A percentile compares a stretch with the other conserved stretches of the same genome.
These are phyloP conservation scores for Thereva unica DNA, from an alignment of 2,888 invertebrate species.

Conservation along the genomic window DNA sequence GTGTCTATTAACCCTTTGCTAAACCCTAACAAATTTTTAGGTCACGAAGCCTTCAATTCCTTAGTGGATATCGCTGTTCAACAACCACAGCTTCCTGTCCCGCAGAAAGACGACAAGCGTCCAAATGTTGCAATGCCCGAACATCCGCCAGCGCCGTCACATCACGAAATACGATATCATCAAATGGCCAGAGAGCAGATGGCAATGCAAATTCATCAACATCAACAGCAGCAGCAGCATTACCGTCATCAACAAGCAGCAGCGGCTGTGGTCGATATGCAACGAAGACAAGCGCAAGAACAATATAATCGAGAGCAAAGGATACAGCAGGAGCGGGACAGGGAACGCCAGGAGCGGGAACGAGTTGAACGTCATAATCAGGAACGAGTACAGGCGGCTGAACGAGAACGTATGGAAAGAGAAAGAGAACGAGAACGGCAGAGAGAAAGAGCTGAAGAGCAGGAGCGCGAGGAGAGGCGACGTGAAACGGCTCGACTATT, in stretches of 20 bases:
- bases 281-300: slow-evolving; percentile 47
- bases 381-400: slow-evolving; percentile 50
- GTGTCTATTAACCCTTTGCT: too few species aligned
- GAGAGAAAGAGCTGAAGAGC: slow-evolving; percentile 39
- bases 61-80: slow-evolving; percentile 91
- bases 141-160: slow-evolving; percentile 47
- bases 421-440: slow-evolving; percentile 46
- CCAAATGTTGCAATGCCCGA: slow-evolving; percentile 46
- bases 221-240: slow-evolving; percentile 50
- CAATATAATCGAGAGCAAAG: slow-evolving; percentile 46
- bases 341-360: slow-evolving; percentile 51
- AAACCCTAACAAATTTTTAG: slow-evolving; percentile 50
- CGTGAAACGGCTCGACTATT: slow-evolving; percentile 44
- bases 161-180: slow-evolving; percentile 55
- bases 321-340: slow-evolving; percentile 54
- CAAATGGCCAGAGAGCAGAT: slow-evolving; percentile 62
- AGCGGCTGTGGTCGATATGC: slow-evolving; percentile 48
- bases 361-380: slow-evolving; percentile 52
- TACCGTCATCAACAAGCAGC: slow-evolving; percentile 49
- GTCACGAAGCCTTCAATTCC: slow-evolving; percentile 85
- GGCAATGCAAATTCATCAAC: slow-evolving; percentile 57
- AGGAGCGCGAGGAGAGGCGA: slow-evolving; percentile 49
- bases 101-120: slow-evolving; percentile 60
- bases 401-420: slow-evolving; percentile 49
- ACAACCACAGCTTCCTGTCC: slow-evolving; percentile 85